Conservation (phyloP, 2,888 invertebrate genomes). For the Dorcus hopei region DNA sequence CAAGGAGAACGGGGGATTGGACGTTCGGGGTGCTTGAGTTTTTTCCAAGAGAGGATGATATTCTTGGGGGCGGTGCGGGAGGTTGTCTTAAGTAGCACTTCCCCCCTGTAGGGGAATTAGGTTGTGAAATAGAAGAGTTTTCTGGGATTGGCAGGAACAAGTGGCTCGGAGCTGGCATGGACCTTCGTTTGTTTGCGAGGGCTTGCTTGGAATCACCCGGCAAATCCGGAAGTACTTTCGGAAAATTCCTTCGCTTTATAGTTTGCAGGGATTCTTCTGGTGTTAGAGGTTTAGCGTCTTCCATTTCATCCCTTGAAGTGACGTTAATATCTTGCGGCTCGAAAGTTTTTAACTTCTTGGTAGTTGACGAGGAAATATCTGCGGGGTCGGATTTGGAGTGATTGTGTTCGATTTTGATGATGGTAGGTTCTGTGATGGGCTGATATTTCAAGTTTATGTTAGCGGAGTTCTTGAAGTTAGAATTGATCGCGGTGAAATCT, state of each 20-base stretch:
- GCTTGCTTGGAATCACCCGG: slow-evolving; percentile 47
- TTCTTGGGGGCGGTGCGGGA: slow-evolving; percentile 68
- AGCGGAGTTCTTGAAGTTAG: slow-evolving; percentile 35
- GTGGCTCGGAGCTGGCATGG: slow-evolving; percentile 58
- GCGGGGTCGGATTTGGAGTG: slow-evolving; percentile 70
- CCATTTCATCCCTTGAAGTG: slow-evolving; percentile 60
- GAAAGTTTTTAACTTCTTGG: slow-evolving; percentile 45
- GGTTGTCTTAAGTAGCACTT: slow-evolving; percentile 55
- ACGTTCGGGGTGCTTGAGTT: slow-evolving; percentile 40
- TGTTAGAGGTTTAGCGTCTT: slow-evolving; percentile 51
- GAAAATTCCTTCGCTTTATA: slow-evolving; percentile 75
- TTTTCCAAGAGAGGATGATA: slow-evolving; percentile 64
- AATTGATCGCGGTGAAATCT: slow-evolving; percentile 40
- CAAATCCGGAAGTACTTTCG: slow-evolving; percentile 82
- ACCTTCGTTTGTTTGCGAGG: slow-evolving; percentile 55
- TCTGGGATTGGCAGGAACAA: slow-evolving; percentile 40
- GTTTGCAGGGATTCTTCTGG: slow-evolving; percentile 70
- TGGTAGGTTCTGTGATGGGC: slow-evolving; percentile 34
- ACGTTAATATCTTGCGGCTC: slow-evolving; percentile 66
- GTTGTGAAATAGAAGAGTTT: slow-evolving; percentile 35
- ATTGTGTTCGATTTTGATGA: slow-evolving; percentile 58
- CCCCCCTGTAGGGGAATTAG: slow-evolving; percentile 39
- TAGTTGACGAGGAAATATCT: slow-evolving; percentile 36
- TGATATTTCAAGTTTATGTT: slow-evolving; percentile 41
- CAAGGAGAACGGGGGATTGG: slow-evolving; percentile 51